Evolutionary conservation across 2,797 vertebrate species (phyloP), one percentile per base, ranked within the genome.

Genomic region (Gadopsis marmoratus): DNA sequence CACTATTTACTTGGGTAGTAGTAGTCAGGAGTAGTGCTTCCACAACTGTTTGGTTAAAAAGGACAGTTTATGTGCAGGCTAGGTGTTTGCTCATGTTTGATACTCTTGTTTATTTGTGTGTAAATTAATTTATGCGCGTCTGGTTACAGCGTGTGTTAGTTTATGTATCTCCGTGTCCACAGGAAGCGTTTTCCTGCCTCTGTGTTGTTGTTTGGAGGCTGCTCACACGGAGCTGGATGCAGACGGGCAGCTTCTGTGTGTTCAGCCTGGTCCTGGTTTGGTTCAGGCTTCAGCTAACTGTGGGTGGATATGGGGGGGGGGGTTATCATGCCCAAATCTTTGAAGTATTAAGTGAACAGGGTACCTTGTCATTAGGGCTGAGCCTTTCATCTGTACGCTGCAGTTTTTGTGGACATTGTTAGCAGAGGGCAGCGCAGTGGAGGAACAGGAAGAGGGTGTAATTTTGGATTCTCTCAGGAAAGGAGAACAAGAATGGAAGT

Each of bases 361-460:
- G 88, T 84, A 86, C 81, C 90, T 91, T 93, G 92, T 94, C 89
- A 93, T 95, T 94, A 95, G 82, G 39, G 37, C 81, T 6, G 64
- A 83, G 85, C 72, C 92, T 93, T 93, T 89, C 84, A 82, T 88
- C 79, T 82, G 66, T 31, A 50, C 53, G 10, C 70, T 47, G 78
- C 54, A 21, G 60, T 39, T 48, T 74, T 13, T 79, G 84, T 72
- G 63, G 79, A 76, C 83, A 63, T 81, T 76, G 82, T 87, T 74
- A 69, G 83, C 16, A 7, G 68, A 86, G 84, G 81, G 81, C 84
- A 76, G 81, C 74, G 77, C 73, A 5, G 54, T 13, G 29, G 35
- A 80, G 73, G 81, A 79, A 72, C 59, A 13, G 33, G 56, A 17
- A 19, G 54, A 75, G 58, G 48, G 16, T 50, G 74, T 86, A 50